Conservation (phyloP, 2,797 vertebrate genomes). For the Alauda arvensis region DNA sequence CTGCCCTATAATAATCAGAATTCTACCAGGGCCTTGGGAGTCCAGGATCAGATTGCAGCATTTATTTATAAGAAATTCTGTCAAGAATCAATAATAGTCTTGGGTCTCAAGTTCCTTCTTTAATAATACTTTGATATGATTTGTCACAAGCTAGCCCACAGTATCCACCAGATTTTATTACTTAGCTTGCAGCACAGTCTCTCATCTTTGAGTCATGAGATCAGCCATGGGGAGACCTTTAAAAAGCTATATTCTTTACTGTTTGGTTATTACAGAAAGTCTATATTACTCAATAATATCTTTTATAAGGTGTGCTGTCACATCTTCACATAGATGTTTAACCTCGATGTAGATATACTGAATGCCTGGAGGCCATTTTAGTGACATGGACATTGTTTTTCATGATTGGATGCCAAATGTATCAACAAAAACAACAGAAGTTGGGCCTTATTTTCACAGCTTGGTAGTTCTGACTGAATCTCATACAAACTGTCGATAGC, state of each 20-base stretch:
- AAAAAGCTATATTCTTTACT: constrained; percentile 85
- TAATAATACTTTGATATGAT: constrained; percentile 94
- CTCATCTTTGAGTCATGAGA: constrained; percentile 87
- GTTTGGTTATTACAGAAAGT: constrained; percentile 87
- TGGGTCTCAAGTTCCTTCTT: constrained; percentile 88
- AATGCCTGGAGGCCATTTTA: constrained; percentile 76
- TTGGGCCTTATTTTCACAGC: constrained; percentile 70
- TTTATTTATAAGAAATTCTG: constrained; percentile 89
- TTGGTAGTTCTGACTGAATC: constrained; percentile 70
- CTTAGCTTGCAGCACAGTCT: constrained; percentile 85
- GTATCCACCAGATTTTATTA: constrained; percentile 88
- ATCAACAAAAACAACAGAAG: constrained; percentile 75
- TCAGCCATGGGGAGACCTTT: constrained; percentile 84
- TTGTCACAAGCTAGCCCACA: constrained; percentile 87
- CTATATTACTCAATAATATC: constrained; percentile 85
- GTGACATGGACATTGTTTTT: constrained; percentile 78
- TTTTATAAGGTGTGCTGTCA: constrained; percentile 83
- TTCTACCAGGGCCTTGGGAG: constrained; percentile 80
- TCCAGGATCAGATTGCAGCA: constrained; percentile 84
- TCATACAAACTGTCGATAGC: constrained; percentile 72
- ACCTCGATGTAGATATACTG: constrained; percentile 78
- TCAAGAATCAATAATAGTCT: constrained; percentile 90
- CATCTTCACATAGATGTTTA: constrained; percentile 81
- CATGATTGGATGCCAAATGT: constrained; percentile 78
- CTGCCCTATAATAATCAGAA: constrained; percentile 76